A percentile compares a stretch with the other conserved stretches of the same genome.
phyloP scores from a whole-genome alignment of 2,113 vertebrate species.

The Cyanoliseus patagonus region DNA sequence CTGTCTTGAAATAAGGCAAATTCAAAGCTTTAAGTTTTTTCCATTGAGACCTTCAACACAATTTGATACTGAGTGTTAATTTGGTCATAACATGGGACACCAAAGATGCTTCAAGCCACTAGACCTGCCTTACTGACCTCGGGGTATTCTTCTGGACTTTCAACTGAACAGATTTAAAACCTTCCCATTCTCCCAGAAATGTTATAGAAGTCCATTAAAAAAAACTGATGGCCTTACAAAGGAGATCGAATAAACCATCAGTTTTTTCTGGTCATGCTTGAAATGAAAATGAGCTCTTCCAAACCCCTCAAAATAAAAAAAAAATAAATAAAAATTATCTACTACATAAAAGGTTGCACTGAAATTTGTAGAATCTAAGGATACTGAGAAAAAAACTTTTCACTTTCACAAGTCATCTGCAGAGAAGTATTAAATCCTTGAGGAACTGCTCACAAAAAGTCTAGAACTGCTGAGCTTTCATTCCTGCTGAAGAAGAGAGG shows the following conservation, averaged over 20 bases:
- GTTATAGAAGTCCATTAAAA: background rate
- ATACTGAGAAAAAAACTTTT: background rate
- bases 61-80: background rate
- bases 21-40: background rate
- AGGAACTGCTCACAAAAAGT: background rate
- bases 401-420: background rate
- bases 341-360: background rate
- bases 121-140: background rate
- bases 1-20: background rate
- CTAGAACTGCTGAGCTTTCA: background rate
- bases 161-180: background rate
- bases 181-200: background rate
- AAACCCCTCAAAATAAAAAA: background rate
- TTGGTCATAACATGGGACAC: background rate
- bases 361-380: background rate
- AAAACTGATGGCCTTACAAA: background rate
- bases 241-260: background rate
- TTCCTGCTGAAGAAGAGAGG: background rate
- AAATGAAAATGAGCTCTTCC: background rate
- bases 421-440: background rate
- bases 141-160: background rate
- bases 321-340: background rate
- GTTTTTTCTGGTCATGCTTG: background rate
- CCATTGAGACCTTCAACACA: background rate
- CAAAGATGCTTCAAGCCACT: background rate